Evolutionary conservation across 1,140 invertebrate genomes (phyloP).

Genomic region (Dermatophagoides farinae): DNA sequence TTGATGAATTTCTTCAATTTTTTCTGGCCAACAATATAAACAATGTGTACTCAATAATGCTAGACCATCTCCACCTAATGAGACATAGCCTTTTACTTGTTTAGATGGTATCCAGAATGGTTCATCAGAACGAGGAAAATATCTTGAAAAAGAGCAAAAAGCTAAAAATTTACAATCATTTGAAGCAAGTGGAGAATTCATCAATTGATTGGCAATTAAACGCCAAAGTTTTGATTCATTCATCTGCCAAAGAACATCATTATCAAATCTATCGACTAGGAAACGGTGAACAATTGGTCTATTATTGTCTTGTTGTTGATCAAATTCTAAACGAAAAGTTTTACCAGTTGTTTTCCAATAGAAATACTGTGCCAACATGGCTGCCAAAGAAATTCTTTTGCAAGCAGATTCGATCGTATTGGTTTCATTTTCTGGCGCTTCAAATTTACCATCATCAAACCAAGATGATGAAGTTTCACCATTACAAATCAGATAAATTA

Average conservation of each 20-base stretch:
- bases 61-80: constrained; percentile 66
- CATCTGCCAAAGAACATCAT: constrained; percentile 42
- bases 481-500: not conserved
- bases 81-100: constrained; percentile 57
- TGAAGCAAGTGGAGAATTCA: constrained; percentile 35
- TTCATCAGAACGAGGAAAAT: constrained; percentile 34
- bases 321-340: constrained; percentile 48
- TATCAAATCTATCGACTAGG: constrained; percentile 46
- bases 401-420: constrained; percentile 47
- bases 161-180: constrained; percentile 60
- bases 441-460: constrained; percentile 11
- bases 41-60: constrained; percentile 74
- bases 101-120: constrained; percentile 42
- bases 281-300: constrained; percentile 32
- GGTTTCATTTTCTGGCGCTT: constrained; percentile 42
- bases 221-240: constrained; percentile 61
- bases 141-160: constrained; percentile 64
- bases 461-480: not conserved
- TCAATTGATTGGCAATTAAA: constrained; percentile 50
- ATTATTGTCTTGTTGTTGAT: constrained; percentile 23
- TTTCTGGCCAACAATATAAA: constrained; percentile 67
- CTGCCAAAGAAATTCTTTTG: constrained; percentile 48
- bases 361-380: constrained; percentile 58
- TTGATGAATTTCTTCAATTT: constrained; percentile 41
- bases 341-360: constrained; percentile 68